Conservation (phyloP, 2,888 invertebrate species). For the Andrena bicolor region DNA sequence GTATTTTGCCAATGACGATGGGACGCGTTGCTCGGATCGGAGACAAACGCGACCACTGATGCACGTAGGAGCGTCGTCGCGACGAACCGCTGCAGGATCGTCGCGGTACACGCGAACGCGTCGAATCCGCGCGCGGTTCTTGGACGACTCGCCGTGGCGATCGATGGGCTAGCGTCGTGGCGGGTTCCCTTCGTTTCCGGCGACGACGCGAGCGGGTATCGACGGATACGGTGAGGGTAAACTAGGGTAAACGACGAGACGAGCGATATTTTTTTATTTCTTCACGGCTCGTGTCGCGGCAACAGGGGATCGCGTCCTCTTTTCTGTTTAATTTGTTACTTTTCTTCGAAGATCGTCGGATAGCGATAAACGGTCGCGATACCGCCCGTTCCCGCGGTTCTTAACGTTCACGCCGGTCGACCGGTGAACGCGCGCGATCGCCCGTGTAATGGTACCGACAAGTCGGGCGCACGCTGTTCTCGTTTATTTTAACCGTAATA, state of each 20-base stretch:
- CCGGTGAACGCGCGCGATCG: neutral
- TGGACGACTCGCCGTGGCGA: slow-evolving; percentile 1
- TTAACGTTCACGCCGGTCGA: neutral
- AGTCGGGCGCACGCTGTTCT: neutral
- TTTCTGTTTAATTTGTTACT: slow-evolving; percentile 65
- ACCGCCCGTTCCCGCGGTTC: neutral
- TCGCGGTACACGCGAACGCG: neutral
- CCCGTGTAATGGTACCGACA: neutral
- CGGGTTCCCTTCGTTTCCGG: neutral
- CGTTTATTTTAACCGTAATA: neutral
- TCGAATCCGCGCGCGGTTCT: slow-evolving; percentile 1
- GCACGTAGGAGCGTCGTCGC: neutral
- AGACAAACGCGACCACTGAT: neutral
- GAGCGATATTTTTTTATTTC: slow-evolving; percentile 52
- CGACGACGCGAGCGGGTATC: slow-evolving; percentile 3
- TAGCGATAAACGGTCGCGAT: slow-evolving; percentile 6
- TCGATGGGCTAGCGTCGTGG: neutral
- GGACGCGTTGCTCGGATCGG: neutral
- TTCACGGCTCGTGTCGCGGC: slow-evolving; percentile 37
- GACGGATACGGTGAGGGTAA: neutral
- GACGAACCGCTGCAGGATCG: neutral
- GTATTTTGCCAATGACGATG: slow-evolving; percentile 1
- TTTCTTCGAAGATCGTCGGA: slow-evolving; percentile 63
- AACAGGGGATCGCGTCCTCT: slow-evolving; percentile 63
- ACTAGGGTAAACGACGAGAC: neutral